A percentile compares a stretch with the other conserved stretches of the same genome.
Evolutionary conservation across 92 coral and sea anemone species (phyloP).

Genomic region (Anthopleura xanthogrammica): DNA sequence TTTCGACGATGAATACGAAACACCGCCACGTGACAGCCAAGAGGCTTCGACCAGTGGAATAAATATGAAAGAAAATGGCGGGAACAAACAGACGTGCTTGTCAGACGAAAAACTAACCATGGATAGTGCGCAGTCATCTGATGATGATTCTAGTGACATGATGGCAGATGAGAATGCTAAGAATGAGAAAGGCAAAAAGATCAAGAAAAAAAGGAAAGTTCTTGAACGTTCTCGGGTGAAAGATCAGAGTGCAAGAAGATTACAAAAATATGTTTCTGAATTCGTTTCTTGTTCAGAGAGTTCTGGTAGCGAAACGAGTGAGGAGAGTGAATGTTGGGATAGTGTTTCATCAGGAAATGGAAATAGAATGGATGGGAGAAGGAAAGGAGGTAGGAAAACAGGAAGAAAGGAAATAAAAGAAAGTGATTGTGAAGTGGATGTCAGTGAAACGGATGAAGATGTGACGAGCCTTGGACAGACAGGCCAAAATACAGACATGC

Average conservation of each 20-base stretch:
- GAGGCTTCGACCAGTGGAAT: constrained; percentile 19
- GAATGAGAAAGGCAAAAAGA: neutral
- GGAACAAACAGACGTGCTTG: neutral
- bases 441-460: neutral
- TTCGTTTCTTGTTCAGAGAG: constrained; percentile 10
- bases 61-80: neutral
- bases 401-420: neutral
- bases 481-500: neutral
- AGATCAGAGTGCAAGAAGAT: neutral
- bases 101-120: neutral
- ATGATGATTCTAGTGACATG: neutral
- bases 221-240: neutral
- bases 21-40: neutral
- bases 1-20: constrained; percentile 33
- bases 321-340: neutral
- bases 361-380: neutral
- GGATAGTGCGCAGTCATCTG: neutral
- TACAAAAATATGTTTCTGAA: neutral
- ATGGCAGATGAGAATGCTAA: neutral
- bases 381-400: neutral
- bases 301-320: neutral
- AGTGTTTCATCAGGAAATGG: neutral
- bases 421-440: neutral
- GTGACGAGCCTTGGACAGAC: neutral
- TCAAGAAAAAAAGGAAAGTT: neutral